Evolutionary conservation across 37 sponge, comb jelly and placozoan species (phyloP), one percentile per base, ranked within the genome.

Genomic region (Cliona cf. orientalis): DNA sequence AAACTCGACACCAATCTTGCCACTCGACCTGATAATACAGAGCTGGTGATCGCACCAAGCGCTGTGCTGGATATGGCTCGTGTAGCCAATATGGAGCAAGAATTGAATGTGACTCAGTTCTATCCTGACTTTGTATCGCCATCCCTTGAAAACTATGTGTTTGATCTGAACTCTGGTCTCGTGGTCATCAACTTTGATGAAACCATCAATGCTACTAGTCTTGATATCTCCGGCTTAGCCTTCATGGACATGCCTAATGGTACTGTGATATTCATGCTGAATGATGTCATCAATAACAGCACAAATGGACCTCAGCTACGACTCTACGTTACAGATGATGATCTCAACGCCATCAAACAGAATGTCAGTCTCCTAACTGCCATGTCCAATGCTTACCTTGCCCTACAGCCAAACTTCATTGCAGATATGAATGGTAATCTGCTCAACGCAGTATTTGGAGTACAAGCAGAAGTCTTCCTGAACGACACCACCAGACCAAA

Each of bases 301-400:
- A 55, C 95, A 26, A 91, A 88, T 56, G 92, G 89, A 23, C 56
- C 75, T 25, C 57, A 53, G 12, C 57, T 95, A 21, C 70, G 46
- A 42, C 79, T 95, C n/a, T 64, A 64, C 46, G 34, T 95, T 43
- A 57, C 36, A 19, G 41, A 59, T 6, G 75, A 87, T 22, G 97
- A 96, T 46, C 86, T 96, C 44, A 93, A 96, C 60, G 74, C 60
- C 4, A 96, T 96, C 57, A 95, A 95, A 66, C 88, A 83, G 58
- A 91, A 91, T 49, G 80, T 66, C 9, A 81, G 86, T 42, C 82
- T 92, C 26, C 65, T 85, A 25, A 92, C 89, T 11, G 29, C 81
- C 44, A 81, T 88, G 78, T 34, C 75, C 17, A 64, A 85, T 32
- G 55, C 89, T 19, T 92, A 81, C 61, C 81, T 92, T 37, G 71